Evolutionary conservation across 1,140 invertebrate genomes (phyloP).

Genomic region (Globodera rostochiensis): DNA sequence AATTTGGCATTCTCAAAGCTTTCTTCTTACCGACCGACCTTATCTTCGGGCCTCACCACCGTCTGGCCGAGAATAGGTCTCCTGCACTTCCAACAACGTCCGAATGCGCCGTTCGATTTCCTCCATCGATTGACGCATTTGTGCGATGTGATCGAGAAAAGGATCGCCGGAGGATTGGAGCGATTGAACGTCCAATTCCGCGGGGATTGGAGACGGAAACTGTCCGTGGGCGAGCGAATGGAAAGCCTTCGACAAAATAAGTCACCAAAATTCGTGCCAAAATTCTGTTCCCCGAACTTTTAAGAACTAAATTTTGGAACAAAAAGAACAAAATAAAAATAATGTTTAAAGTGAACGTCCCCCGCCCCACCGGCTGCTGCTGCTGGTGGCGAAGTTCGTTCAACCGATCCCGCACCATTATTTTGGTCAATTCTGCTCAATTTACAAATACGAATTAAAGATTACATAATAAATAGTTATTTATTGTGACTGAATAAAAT

Average conservation of each 20-base stretch:
- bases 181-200: conserved; percentile 7
- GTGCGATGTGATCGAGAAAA: conserved; percentile 9
- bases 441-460: background rate
- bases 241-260: background rate
- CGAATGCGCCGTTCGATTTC: conserved; percentile 23
- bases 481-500: conserved; percentile 6
- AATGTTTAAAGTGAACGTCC: background rate
- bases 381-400: conserved; percentile 14
- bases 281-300: too few species aligned
- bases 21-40: background rate
- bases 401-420: conserved; percentile 19
- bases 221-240: too few species aligned
- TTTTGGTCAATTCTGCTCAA: background rate
- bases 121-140: conserved; percentile 16
- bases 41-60: conserved; percentile 9
- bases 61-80: conserved; percentile 21
- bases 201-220: background rate
- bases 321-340: background rate
- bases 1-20: too few species aligned
- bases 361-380: conserved; percentile 13
- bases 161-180: conserved; percentile 4
- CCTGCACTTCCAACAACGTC: conserved; percentile 16
- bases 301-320: too few species aligned
- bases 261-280: too few species aligned
- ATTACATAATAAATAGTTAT: conserved; percentile 18